Percentiles rank a stretch among this genome's conserved stretches.
phyloP scores from a whole-genome alignment of 1,140 invertebrate genomes.

The Tetragnatha versicolor region DNA sequence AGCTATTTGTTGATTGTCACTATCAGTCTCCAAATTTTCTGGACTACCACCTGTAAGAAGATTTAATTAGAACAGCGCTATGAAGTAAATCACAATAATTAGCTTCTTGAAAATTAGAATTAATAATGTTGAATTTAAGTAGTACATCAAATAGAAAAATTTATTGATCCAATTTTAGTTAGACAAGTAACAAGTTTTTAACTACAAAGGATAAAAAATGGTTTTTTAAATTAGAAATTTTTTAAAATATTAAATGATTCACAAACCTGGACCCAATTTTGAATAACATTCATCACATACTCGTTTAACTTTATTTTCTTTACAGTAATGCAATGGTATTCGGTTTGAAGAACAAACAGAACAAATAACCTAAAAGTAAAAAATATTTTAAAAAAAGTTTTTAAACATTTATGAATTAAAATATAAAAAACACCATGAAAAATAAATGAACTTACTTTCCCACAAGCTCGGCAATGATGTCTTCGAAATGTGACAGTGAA shows the following conservation, averaged over 20 bases:
- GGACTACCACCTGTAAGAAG: constrained; percentile 48
- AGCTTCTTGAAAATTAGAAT: too few species aligned
- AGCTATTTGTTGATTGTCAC: constrained; percentile 57
- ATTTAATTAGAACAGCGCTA: too few species aligned
- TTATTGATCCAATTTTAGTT: background rate
- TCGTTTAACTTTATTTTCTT: constrained; percentile 68
- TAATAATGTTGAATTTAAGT: background rate
- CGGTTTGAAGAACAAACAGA: constrained; percentile 74
- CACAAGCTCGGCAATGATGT: constrained; percentile 79
- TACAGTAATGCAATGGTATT: constrained; percentile 73
- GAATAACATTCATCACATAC: constrained; percentile 72
- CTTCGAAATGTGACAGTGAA: constrained; percentile 78
- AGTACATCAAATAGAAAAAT: too few species aligned
- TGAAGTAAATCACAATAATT: too few species aligned
- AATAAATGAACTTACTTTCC: constrained; percentile 69
- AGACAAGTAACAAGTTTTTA: too few species aligned
- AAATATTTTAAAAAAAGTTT: too few species aligned
- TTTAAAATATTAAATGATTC: background rate
- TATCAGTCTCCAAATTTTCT: constrained; percentile 57
- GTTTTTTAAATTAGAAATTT: background rate
- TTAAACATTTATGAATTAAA: constrained; percentile 19
- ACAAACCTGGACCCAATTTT: constrained; percentile 65
- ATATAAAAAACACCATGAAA: background rate
- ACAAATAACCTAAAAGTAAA: constrained; percentile 71
- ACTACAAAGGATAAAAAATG: background rate